Percentiles rank a stretch among this genome's conserved stretches.
Evolutionary conservation across 2,797 vertebrate genomes (phyloP).

Genomic region (Knipowitschia caucasica): DNA sequence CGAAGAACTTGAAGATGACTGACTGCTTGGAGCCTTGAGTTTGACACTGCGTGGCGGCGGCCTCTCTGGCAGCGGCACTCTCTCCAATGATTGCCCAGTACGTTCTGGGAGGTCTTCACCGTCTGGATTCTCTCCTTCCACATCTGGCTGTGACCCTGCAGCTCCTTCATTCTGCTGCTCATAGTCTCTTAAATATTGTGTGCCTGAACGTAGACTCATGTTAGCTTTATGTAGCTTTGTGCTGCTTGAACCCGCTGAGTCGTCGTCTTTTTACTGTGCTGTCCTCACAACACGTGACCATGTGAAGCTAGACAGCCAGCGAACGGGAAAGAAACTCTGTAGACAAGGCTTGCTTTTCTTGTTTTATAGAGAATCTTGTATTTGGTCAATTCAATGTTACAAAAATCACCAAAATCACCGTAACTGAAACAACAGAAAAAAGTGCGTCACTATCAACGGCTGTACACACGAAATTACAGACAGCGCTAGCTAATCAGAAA

Average conservation of each 20-base stretch:
- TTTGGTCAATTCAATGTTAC: no score
- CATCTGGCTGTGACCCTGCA: neutral
- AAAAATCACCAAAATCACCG: no score
- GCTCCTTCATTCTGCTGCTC: neutral
- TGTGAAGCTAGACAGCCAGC: no score
- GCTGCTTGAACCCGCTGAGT: neutral
- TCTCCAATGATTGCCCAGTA: neutral
- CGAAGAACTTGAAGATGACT: neutral
- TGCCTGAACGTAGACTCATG: neutral
- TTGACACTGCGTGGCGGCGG: neutral
- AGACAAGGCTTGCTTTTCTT: no score
- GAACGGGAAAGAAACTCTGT: no score
- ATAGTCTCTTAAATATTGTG: neutral
- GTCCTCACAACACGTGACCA: no score
- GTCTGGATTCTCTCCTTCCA: neutral
- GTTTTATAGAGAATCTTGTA: no score
- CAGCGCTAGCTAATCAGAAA: no score
- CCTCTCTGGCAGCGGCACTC: neutral
- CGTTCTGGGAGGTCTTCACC: no score
- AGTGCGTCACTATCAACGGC: no score
- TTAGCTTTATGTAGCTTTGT: neutral
- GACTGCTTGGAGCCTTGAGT: neutral
- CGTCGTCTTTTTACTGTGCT: neutral
- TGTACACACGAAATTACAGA: no score
- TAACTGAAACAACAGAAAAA: no score